phyloP scores from a whole-genome alignment of 1,140 invertebrate species.

The Drosophila tsacasi region DNA sequence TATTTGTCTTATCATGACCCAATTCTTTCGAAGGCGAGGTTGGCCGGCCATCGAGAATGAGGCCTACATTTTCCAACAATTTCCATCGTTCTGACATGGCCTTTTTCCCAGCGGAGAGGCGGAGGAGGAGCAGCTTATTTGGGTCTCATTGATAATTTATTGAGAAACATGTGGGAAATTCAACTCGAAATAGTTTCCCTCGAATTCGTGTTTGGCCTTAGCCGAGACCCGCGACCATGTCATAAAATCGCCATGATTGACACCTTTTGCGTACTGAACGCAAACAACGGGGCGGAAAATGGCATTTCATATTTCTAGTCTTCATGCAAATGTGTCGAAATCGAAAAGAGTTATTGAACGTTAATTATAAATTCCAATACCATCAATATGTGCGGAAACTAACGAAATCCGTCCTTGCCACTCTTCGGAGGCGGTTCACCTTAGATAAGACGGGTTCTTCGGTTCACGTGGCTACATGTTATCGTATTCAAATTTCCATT shows the following conservation, averaged over 20 bases:
- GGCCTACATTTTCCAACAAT: conserved; percentile 44
- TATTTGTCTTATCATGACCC: conserved; percentile 61
- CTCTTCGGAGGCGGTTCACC: conserved; percentile 53
- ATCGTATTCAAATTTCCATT: conserved; percentile 52
- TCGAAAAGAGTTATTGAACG: conserved; percentile 73
- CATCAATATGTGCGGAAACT: conserved; percentile 49
- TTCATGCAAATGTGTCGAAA: conserved; percentile 52
- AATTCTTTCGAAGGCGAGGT: conserved; percentile 59
- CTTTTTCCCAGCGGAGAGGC: conserved; percentile 53
- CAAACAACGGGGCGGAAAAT: conserved; percentile 37
- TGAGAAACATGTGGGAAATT: conserved; percentile 57
- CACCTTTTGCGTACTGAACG: conserved; percentile 60
- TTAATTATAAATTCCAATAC: conserved; percentile 78
- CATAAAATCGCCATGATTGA: conserved; percentile 65
- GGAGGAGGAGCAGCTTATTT: conserved; percentile 26
- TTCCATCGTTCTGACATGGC: conserved; percentile 54
- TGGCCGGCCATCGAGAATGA: conserved; percentile 36
- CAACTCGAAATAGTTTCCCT: conserved; percentile 52
- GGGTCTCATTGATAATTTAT: conserved; percentile 67
- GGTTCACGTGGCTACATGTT: conserved; percentile 54
- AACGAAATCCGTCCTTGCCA: conserved; percentile 62
- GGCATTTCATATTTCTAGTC: conserved; percentile 42
- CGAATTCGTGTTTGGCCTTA: conserved; percentile 59
- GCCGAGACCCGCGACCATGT: conserved; percentile 51
- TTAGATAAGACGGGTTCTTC: conserved; percentile 56